A percentile compares a stretch with the other conserved stretches of the same genome.
These are phyloP conservation scores for Coregonus clupeaformis DNA, from an alignment of 2,113 vertebrate species.

Conservation along the genomic window DNA sequence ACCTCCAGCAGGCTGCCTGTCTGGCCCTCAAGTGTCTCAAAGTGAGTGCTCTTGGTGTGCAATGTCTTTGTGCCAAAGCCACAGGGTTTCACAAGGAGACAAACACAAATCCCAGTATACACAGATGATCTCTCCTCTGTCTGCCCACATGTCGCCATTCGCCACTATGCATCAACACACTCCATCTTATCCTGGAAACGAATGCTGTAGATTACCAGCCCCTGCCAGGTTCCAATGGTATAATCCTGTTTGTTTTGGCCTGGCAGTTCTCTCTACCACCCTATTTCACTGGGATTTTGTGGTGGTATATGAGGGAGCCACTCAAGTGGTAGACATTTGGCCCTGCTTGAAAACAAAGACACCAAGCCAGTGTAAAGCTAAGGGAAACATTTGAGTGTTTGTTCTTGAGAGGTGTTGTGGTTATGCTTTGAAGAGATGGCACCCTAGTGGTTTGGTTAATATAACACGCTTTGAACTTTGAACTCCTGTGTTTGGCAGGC, in stretches of 20 bases:
- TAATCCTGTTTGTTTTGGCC: slow-evolving; percentile 3
- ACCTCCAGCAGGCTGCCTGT: slow-evolving; percentile 81
- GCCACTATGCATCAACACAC: background rate
- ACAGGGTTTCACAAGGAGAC: no score
- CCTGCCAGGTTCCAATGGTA: background rate
- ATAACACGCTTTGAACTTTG: background rate
- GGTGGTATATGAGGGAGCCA: background rate
- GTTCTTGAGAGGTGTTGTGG: background rate
- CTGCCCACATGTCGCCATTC: background rate
- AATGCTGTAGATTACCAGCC: background rate
- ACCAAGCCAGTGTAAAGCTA: background rate
- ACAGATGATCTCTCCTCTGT: background rate
- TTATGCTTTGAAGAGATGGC: background rate
- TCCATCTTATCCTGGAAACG: background rate
- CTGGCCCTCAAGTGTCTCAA: slow-evolving; percentile 85
- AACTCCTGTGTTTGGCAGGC: slow-evolving; percentile 56
- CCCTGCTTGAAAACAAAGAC: background rate
- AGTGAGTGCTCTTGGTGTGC: slow-evolving; percentile 67
- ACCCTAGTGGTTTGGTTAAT: background rate
- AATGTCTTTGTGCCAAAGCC: background rate
- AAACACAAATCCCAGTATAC: background rate
- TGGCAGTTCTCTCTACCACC: background rate
- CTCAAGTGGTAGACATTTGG: background rate
- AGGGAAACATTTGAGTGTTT: background rate
- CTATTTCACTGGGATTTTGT: background rate